Percentiles rank a stretch among this genome's conserved stretches.
Evolutionary conservation across 2,113 vertebrate species (phyloP).

Genomic region (Macaca fascicularis): T2T-MFA8v1.1 NC_088377.1:15689001-15689500

Average conservation of each 20-base stretch:
- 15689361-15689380: neutral
- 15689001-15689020: no score
- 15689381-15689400: neutral
- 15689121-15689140: neutral
- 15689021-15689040: no score
- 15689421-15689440: neutral
- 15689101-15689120: no score
- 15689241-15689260: neutral
- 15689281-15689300: neutral
- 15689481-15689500: neutral
- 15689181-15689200: fast-evolving
- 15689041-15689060: no score
- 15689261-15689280: fast-evolving
- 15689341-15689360: no score
- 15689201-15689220: no score
- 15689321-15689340: neutral
- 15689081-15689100: no score
- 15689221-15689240: fast-evolving
- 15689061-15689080: no score
- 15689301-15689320: neutral
- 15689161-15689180: neutral
- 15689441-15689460: neutral
- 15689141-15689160: neutral
- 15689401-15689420: neutral
- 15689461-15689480: neutral